A percentile compares a stretch with the other conserved stretches of the same genome.
phyloP scores from a whole-genome alignment of 2,888 invertebrate genomes.

The Phortica magna region DNA sequence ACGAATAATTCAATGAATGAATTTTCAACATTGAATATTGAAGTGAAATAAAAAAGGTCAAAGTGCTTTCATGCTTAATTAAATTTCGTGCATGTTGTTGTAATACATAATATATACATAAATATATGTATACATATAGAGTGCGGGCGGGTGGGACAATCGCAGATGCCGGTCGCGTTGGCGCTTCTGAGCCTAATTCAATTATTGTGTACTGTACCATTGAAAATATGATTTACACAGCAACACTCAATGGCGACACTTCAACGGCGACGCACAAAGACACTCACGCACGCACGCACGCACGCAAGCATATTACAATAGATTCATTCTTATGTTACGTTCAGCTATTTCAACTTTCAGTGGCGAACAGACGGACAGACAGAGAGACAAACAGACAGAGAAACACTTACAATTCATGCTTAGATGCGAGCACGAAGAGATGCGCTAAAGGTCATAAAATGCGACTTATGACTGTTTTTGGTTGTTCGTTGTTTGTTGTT shows the following conservation, averaged over 20 bases:
- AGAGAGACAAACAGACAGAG: not conserved
- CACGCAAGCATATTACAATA: not conserved
- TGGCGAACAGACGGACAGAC: not conserved
- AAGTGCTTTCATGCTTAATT: constrained; percentile 56
- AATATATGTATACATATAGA: constrained; percentile 17
- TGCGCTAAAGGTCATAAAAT: constrained; percentile 64
- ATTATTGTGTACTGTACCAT: constrained; percentile 63
- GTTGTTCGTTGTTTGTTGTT: constrained; percentile 30
- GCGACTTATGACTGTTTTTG: constrained; percentile 49
- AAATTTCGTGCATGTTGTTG: constrained; percentile 51
- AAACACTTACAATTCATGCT: not conserved
- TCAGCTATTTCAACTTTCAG: too few relatives aligned
- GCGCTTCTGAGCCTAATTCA: constrained; percentile 58
- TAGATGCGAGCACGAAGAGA: not conserved
- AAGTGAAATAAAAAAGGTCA: constrained; percentile 44
- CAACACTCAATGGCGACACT: constrained; percentile 43
- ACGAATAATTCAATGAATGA: not conserved
- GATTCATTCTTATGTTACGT: too few relatives aligned
- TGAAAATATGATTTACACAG: constrained; percentile 70
- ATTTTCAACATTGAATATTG: not conserved
- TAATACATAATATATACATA: not conserved
- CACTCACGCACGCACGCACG: not conserved
- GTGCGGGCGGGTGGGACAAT: constrained; percentile 7
- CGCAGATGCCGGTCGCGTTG: constrained; percentile 8
- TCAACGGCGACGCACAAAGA: not conserved